phyloP scores from a whole-genome alignment of 2,888 invertebrate species.

The Palloptera scutellata region DNA sequence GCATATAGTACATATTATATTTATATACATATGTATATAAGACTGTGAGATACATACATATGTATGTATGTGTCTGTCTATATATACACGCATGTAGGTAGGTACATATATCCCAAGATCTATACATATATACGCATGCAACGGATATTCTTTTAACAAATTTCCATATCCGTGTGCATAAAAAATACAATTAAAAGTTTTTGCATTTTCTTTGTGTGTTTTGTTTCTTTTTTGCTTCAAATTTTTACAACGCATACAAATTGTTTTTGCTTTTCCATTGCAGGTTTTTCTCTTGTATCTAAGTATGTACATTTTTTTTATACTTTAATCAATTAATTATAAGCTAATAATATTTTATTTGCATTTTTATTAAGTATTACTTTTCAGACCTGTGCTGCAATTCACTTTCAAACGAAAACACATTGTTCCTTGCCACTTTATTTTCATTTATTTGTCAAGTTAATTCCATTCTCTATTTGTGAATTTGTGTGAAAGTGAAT shows the following conservation, averaged over 20 bases:
- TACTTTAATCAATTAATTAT: too few relatives aligned
- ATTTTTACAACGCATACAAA: conserved; percentile 7
- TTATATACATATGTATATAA: not conserved
- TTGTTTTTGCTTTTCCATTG: not conserved
- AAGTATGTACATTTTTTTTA: too few relatives aligned
- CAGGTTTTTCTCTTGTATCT: too few relatives aligned
- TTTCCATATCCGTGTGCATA: conserved; percentile 46
- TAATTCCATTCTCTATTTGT: too few relatives aligned
- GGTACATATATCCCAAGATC: not conserved
- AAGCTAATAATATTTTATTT: too few relatives aligned
- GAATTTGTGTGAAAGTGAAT: too few relatives aligned
- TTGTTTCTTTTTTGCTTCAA: not conserved
- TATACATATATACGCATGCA: conserved; percentile 22
- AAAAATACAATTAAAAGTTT: conserved; percentile 9
- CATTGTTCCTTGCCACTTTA: too few relatives aligned
- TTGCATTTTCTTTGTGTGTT: conserved; percentile 10
- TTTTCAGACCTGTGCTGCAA: too few relatives aligned
- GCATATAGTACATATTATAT: too few relatives aligned
- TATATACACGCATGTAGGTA: conserved; percentile 5
- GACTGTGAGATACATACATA: not conserved
- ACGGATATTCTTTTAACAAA: conserved; percentile 53
- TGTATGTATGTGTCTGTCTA: not conserved
- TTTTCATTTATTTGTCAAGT: too few relatives aligned
- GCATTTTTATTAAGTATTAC: too few relatives aligned
- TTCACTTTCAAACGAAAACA: too few relatives aligned